A percentile compares a stretch with the other conserved stretches of the same genome.
Conservation (phyloP, 1,140 invertebrate genomes). For the Philopotamus ludificatus region DNA sequence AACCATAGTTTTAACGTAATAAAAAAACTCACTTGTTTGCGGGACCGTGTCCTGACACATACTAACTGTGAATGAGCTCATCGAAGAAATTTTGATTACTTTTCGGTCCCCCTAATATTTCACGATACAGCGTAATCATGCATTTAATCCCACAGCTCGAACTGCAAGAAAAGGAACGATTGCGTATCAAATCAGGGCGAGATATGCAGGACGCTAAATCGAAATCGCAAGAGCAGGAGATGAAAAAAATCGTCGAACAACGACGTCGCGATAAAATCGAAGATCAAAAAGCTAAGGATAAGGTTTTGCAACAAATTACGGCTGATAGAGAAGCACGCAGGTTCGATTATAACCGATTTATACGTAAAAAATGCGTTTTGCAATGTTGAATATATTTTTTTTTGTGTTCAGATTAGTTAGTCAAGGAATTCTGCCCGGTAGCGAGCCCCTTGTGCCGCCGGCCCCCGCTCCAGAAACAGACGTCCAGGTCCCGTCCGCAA, state of each 20-base stretch:
- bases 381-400: neutral
- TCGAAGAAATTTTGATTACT: too few relatives aligned
- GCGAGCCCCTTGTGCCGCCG: conserved; percentile 38
- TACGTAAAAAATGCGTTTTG: neutral
- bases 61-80: too few relatives aligned
- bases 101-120: too few relatives aligned
- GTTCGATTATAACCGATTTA: conserved; percentile 56
- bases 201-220: conserved; percentile 81
- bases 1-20: too few relatives aligned
- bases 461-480: conserved; percentile 36
- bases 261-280: conserved; percentile 83
- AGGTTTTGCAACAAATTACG: conserved; percentile 82
- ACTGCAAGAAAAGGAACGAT: conserved; percentile 78
- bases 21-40: too few relatives aligned
- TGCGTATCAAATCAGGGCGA: conserved; percentile 84
- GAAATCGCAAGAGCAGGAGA: conserved; percentile 85
- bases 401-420: conserved; percentile 46
- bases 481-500: conserved; percentile 38
- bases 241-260: conserved; percentile 86
- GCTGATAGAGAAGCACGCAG: conserved; percentile 81
- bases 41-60: too few relatives aligned
- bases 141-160: conserved; percentile 57
- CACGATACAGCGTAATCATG: neutral
- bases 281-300: conserved; percentile 74
- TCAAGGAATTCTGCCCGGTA: conserved; percentile 43